These are phyloP conservation scores for Planiliza haematocheilus DNA, from an alignment of 2,113 vertebrate genomes.

Conservation along the genomic window DNA sequence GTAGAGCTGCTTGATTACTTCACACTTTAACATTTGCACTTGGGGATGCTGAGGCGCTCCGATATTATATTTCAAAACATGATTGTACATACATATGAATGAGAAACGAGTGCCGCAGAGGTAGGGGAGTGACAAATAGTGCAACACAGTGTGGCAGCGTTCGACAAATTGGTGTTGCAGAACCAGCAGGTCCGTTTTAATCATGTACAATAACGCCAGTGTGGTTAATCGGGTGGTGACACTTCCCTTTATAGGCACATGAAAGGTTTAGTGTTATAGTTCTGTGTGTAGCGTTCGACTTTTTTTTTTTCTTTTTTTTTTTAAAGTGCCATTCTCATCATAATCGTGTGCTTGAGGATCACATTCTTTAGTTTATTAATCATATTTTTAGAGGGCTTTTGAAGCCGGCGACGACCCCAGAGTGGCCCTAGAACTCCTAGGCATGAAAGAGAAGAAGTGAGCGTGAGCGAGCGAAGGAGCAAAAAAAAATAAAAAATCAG, in stretches of 20 bases:
- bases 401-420: neutral
- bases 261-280: neutral
- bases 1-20: constrained; percentile 59
- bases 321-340: constrained; percentile 25
- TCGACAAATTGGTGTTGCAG: constrained; percentile 22
- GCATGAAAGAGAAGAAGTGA: constrained; percentile 14
- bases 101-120: constrained; percentile 37
- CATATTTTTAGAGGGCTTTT: constrained; percentile 13
- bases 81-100: constrained; percentile 48
- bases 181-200: constrained; percentile 11
- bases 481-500: neutral
- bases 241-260: neutral
- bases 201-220: neutral
- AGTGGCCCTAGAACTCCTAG: constrained; percentile 31
- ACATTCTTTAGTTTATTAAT: constrained; percentile 26
- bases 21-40: constrained; percentile 39
- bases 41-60: constrained; percentile 30
- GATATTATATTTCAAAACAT: constrained; percentile 53
- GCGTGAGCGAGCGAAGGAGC: neutral
- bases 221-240: neutral
- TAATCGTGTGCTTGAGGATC: constrained; percentile 40
- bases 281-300: neutral
- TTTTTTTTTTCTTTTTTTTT: too few relatives aligned
- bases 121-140: constrained; percentile 24
- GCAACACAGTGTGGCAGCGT: constrained; percentile 7